Base-by-base conservation (phyloP, 2,797 vertebrate genomes). In the Onychomys torridus region DNA sequence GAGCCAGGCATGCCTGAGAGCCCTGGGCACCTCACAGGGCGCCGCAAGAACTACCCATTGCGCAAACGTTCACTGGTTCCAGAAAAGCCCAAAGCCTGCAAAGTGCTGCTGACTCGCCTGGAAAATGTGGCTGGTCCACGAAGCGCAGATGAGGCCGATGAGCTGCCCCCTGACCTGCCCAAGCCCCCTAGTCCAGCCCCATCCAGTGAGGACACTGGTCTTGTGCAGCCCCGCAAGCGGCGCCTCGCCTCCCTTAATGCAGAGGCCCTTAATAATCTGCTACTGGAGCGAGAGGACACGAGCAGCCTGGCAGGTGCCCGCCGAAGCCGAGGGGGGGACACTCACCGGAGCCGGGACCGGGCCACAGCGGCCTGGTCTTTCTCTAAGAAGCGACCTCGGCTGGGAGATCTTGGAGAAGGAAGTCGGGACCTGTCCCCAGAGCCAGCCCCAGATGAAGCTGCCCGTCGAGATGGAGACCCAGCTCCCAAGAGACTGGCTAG, bases 231-330 rank as follows among this genome's bases (percentile, higher is more conserved):
- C 69, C 99, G 99, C 85, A 99, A 99, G 96, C 99, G 99, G 91
- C 99, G 99, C 49, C 98, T 99, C 97, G 99, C 99, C 79, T 99
- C 99, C 46, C 99, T 99, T 37, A 99, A 99, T 0, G 99, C 99
- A 0, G 99, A 99, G 98, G 99, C 99, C 0, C 99, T 99, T 83
- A 99, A 99, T 98, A 99, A 99, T 96, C 96, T 99, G 98, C 99
- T 99, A 79, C 99, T 99, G 6, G 99, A 99, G 96, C 98, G 99
- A 94, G 98, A 99, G 0, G 98, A 99, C 7, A 97, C 98, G 23
- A 93, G 95, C 93, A 97, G 84, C 43, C 97, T 91, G 87, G 89
- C 34, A 2, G 96, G 98, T 0, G 0, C 97, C 93, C 98, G 98
- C 86, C 98, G 98, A 2, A 96, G 97, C 94, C 98, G 99, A n/a